Percentiles rank a stretch among this genome's conserved stretches.
These are phyloP conservation scores for Oreortyx pictus DNA, from an alignment of 2,797 vertebrate species.

Conservation along the genomic window DNA sequence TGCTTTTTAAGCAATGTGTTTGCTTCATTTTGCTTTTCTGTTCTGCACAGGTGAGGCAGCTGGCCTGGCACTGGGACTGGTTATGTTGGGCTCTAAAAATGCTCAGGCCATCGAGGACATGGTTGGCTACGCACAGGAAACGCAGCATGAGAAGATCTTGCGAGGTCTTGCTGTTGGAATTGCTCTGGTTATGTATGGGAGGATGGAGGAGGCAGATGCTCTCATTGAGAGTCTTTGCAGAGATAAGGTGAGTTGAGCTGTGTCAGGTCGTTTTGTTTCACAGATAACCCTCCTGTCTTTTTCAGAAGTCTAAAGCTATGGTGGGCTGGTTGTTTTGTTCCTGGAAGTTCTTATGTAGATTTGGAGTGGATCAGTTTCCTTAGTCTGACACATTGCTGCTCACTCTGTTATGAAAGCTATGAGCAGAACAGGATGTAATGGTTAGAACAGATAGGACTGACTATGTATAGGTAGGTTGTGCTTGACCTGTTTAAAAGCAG, in stretches of 20 bases:
- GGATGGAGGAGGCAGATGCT: slow-evolving; percentile 98
- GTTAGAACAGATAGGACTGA: neutral
- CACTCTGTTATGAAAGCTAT: too few species aligned
- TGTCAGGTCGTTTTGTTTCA: neutral
- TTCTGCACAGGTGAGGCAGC: slow-evolving; percentile 90
- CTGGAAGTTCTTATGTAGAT: neutral
- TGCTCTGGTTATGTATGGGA: slow-evolving; percentile 96
- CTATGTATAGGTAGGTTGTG: neutral
- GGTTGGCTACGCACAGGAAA: slow-evolving; percentile 98
- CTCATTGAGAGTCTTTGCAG: slow-evolving; percentile 98
- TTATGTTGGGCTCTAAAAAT: slow-evolving; percentile 98
- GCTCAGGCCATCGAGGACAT: slow-evolving; percentile 99
- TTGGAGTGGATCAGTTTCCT: neutral
- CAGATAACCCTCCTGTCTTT: neutral
- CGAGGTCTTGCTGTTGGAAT: slow-evolving; percentile 96
- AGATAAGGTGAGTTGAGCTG: slow-evolving; percentile 87
- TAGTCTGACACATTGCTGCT: neutral
- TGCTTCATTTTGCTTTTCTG: neutral
- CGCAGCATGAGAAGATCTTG: slow-evolving; percentile 97
- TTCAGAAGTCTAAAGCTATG: neutral
- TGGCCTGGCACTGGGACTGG: slow-evolving; percentile 93
- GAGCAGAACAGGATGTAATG: neutral
- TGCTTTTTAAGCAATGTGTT: neutral
- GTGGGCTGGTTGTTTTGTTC: neutral
- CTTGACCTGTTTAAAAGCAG: neutral